Evolutionary conservation across 2,888 invertebrate genomes (phyloP).

Genomic region (Gasteruption jaculator): DNA sequence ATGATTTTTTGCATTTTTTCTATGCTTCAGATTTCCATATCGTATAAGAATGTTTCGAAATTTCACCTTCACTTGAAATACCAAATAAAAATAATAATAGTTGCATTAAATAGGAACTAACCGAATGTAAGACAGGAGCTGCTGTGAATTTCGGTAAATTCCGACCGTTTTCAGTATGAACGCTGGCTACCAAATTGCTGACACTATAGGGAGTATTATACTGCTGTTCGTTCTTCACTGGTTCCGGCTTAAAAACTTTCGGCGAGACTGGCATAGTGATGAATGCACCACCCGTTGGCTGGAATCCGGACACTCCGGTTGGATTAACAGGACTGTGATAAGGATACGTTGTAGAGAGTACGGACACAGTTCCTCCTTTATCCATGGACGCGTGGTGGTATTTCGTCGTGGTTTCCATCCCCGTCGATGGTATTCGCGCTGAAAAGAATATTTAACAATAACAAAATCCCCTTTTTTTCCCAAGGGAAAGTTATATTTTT

Average conservation of each 20-base stretch:
- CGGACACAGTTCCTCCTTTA: conserved; percentile 47
- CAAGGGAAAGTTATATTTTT: neutral
- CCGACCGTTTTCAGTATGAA: conserved; percentile 44
- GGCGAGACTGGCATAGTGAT: conserved; percentile 74
- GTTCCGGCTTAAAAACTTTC: conserved; percentile 51
- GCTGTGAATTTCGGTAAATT: conserved; percentile 44
- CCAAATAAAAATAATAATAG: neutral
- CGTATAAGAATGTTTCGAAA: too few species aligned
- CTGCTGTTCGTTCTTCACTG: conserved; percentile 41
- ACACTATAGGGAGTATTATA: conserved; percentile 45
- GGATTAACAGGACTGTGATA: conserved; percentile 74
- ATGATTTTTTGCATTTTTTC: neutral
- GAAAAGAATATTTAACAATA: conserved; percentile 19
- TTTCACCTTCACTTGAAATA: too few species aligned
- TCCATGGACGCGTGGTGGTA: conserved; percentile 53
- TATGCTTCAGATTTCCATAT: neutral
- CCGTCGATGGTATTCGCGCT: conserved; percentile 57
- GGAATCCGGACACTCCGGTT: conserved; percentile 81
- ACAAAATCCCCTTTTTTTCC: conserved; percentile 1
- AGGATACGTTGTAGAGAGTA: conserved; percentile 55
- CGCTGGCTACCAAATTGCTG: conserved; percentile 41
- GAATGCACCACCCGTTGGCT: conserved; percentile 90
- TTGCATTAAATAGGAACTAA: conserved; percentile 29
- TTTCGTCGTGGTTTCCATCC: conserved; percentile 54
- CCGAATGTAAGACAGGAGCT: conserved; percentile 44